A percentile compares a stretch with the other conserved stretches of the same genome.
phyloP scores from a whole-genome alignment of 2,113 vertebrate species.

The Saccopteryx leptura region DNA sequence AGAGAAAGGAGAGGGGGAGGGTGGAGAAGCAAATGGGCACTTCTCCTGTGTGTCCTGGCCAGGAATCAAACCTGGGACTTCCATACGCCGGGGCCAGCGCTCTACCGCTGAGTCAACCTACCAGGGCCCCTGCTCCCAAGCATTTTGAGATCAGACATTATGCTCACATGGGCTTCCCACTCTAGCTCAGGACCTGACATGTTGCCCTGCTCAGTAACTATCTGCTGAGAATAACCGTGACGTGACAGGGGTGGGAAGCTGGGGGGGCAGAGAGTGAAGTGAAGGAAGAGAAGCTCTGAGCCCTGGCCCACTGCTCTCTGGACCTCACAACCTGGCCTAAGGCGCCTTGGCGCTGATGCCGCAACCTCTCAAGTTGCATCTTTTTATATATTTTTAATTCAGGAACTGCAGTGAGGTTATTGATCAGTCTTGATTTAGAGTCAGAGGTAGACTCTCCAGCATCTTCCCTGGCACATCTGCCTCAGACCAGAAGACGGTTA shows the following conservation, averaged over 20 bases:
- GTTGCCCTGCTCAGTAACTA: not conserved
- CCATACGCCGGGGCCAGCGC: too few relatives aligned
- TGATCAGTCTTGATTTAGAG: constrained; percentile 72
- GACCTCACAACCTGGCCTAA: not conserved
- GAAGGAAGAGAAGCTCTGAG: not conserved
- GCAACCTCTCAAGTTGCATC: constrained; percentile 49
- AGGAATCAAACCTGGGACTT: too few relatives aligned
- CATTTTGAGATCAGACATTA: not conserved
- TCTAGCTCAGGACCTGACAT: not conserved
- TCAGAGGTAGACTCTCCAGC: constrained; percentile 61
- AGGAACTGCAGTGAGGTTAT: constrained; percentile 67
- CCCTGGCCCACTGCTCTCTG: not conserved
- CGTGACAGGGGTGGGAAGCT: not conserved
- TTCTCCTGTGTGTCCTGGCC: too few relatives aligned
- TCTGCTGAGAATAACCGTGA: not conserved
- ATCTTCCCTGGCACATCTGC: constrained; percentile 33
- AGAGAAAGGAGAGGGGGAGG: too few relatives aligned
- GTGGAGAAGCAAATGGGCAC: too few relatives aligned
- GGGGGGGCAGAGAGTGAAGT: not conserved
- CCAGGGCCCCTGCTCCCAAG: not conserved
- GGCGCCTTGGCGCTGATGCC: not conserved
- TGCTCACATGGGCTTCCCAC: not conserved
- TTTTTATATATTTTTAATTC: constrained; percentile 74
- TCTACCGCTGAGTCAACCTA: too few relatives aligned
- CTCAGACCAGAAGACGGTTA: not conserved